Evolutionary conservation across 64 coral and sea anemone species (phyloP), one percentile per base, ranked within the genome.

Genomic region (Actinia tenebrosa): DNA sequence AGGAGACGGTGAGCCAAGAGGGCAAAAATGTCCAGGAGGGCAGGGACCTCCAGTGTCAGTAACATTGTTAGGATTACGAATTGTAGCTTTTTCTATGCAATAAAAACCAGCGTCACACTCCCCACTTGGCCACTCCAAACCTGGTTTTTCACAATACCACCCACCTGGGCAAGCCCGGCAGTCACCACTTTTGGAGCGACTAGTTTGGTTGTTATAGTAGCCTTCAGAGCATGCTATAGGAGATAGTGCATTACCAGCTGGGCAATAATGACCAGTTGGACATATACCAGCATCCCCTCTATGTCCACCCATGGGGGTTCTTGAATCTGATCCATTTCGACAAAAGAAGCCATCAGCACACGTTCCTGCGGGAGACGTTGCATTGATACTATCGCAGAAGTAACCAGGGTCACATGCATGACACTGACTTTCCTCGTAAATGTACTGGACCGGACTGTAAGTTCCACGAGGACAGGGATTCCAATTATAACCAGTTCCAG

Each of bases 201-300:
- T 82, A 7, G 97, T 99, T 43, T 69, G 83, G 83, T 99, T 99
- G 71, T 95, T 95, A 78, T 88, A 99, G 82, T 92, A 90, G 42
- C 97, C 97, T 66, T 86, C 81, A 54, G 88, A 86, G 64, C 97
- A 99, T 80, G 93, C 82, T 91, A 86, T 84, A 0, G 97, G 97
- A 13, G 97, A 89, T 43, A 66, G 63, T 25, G 91, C 85, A 64
- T 95, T 27, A 56, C 97, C 97, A 45, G 44, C 60, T 9, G 88
- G 90, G 42, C 97, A 99, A 53, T 95, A 99, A 63, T 92, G 84
- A 56, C 97, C 97, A 27, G 55, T 78, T 25, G 94, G 91, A 91
- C 97, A 99, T n/a, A 99, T 89, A 26, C 97, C 97, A 61, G 97
- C 97, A 88, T 95, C 88, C 42, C 97, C 97, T 78, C 62, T 92